Evolutionary conservation across 92 coral and sea anemone species (phyloP).

Genomic region (Virgularia gustaviana): DNA sequence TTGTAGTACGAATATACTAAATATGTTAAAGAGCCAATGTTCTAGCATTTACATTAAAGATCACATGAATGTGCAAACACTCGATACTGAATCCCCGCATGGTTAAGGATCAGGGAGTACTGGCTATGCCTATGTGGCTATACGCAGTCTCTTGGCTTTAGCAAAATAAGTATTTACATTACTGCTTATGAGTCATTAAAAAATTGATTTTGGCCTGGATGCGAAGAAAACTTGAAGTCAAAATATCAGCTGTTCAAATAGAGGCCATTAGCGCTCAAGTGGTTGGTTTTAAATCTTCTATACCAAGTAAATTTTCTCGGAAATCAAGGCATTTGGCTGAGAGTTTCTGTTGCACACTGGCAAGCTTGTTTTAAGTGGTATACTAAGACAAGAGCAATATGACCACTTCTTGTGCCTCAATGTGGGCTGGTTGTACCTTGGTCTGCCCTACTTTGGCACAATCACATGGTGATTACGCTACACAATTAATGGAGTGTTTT

Average conservation of each 20-base stretch:
- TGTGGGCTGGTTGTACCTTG: too few species aligned
- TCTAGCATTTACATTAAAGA: too few species aligned
- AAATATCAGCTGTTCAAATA: conserved; percentile 2
- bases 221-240: neutral
- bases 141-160: too few species aligned
- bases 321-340: neutral
- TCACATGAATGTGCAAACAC: too few species aligned
- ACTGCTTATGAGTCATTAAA: conserved; percentile 48
- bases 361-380: neutral
- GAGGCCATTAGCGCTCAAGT: neutral
- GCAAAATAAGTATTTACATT: too few species aligned
- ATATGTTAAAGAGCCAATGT: too few species aligned
- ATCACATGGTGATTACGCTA: neutral
- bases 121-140: too few species aligned
- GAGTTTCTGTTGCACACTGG: neutral
- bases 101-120: too few species aligned
- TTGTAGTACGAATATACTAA: too few species aligned
- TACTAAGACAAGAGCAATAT: neutral
- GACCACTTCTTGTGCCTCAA: neutral
- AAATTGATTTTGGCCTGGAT: conserved; percentile 34
- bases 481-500: conserved; percentile 1
- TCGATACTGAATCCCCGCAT: too few species aligned
- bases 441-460: neutral
- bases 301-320: conserved; percentile 4
- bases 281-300: neutral